Evolutionary conservation across 2,888 invertebrate species (phyloP), one percentile per base, ranked within the genome.

Genomic region (Heliconius erato): DNA sequence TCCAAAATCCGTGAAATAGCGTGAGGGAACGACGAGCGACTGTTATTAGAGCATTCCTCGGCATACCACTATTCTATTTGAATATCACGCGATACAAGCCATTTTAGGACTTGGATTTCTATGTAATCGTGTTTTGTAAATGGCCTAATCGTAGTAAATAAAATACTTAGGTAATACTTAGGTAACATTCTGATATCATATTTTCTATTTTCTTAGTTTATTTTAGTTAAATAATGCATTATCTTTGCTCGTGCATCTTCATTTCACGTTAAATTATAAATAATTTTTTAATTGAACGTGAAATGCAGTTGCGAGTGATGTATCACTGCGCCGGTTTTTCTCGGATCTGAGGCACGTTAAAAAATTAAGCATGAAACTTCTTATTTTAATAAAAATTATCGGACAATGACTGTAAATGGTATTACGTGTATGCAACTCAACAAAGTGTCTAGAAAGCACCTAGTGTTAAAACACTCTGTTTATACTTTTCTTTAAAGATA

Each of bases 21-120:
- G 79, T 76, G 63, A 49, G 69, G 67, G 63, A 69, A 79, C 71
- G 79, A 63, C 63, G 59, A 63, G 35, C 68, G 35, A 6, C 63
- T 32, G 79, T 74, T 76, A 71, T 82, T 76, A 54, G 59, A 79
- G 63, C 74, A 35, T 79, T 76, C 72, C 74, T 32, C 35, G 65
- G 40, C 44, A 28, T 35, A 79, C 69, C 74, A 74, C 72, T 63
- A 76, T 80, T 79, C 63, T 79, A 80, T 79, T 49, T 11, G 28
- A 49, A 23, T 35, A 63, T 63, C 79, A 79, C 82, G 82, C 79
- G 82, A 82, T 79, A 26, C 40, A 26, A 49, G 65, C 65, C 67
- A 63, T 82, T 79, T 82, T 19, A 26, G 79, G 28, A 32, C 82
- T 76, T 32, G 63, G 65, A 49, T 79, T 82, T 63, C 26, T 40